phyloP scores from a whole-genome alignment of 2,797 vertebrate species.

The Diglossa cyanea region DNA sequence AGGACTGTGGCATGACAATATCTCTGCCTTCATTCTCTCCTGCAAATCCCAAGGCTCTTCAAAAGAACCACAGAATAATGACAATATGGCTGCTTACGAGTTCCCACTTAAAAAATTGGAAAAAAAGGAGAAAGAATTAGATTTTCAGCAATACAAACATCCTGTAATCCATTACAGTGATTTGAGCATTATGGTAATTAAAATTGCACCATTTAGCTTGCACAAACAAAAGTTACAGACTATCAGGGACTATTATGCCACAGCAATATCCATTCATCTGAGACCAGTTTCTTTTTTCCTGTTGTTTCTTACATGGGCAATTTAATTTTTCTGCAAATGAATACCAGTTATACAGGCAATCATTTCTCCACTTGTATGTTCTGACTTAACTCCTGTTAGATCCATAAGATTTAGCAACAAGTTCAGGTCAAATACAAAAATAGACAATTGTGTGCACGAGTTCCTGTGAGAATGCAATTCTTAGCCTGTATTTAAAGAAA shows the following conservation, averaged over 20 bases:
- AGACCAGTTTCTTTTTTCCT: neutral
- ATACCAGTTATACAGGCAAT: neutral
- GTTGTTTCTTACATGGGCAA: neutral
- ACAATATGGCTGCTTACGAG: neutral
- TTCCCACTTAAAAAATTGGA: neutral
- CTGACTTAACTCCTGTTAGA: neutral
- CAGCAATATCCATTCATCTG: neutral
- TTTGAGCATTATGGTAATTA: conserved; percentile 9
- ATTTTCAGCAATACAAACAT: neutral
- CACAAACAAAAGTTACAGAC: conserved; percentile 6
- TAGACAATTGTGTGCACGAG: neutral
- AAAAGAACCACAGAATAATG: neutral
- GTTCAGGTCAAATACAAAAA: neutral
- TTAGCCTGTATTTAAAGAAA: neutral
- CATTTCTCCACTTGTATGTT: neutral
- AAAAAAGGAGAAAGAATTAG: neutral
- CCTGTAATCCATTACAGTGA: neutral
- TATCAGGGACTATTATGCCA: neutral
- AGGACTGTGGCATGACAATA: neutral
- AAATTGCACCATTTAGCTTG: neutral
- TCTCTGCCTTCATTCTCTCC: neutral
- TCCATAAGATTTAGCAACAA: neutral
- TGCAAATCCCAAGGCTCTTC: neutral
- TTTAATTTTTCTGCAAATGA: neutral
- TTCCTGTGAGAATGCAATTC: neutral